Base-by-base conservation (phyloP, 2,888 invertebrate species). In the Clivina fossor region DNA sequence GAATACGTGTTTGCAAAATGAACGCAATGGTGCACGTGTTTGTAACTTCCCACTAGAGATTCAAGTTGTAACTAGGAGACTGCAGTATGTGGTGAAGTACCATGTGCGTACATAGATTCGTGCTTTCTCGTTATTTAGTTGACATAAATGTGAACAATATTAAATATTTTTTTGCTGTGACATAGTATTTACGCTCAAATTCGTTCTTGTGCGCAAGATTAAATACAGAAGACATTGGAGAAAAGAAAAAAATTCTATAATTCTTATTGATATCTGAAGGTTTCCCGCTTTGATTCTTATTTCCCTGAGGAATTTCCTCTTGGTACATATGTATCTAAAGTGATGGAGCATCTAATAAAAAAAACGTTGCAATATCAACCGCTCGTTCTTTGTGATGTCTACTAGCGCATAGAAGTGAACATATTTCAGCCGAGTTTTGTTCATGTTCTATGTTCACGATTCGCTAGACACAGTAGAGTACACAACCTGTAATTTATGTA, bases 271-370 rank as follows among this genome's bases (percentile, higher is more conserved):
- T 49, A 49, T 38, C 19, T 49, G 49, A 38, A 38, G 26, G 37
- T 49, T 38, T 40, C 19, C 49, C 18, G 13, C 49, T 49, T 49
- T 38, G 49, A 49, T 49, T 49, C 49, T 38, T 49, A 49, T 49
- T 38, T 49, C 38, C 38, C 49, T 18, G 30, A 16, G 49, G 38
- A 49, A 49, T 49, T 49, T 38, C 37, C 28, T 33, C 16, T 49
- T 49, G 49, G n/a, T n/a, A n/a, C n/a, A 49, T 49, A 49, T 49
- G 49, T 49, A 49, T 49, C 49, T 49, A 49, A 35, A 13, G 49
- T 49, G 49, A 49, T 49, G 38, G 49, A 49, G 49, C 38, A 49
- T 49, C 24, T 49, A 37, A 49, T 38, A 49, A 49, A 48, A 38
- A 38, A 38, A 38, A 28, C 28, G 28, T 15, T 49, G 37, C 49